Evolutionary conservation across 2,113 vertebrate genomes (phyloP), one percentile per base, ranked within the genome.

Genomic region (Neodontobutis hainanensis): DNA sequence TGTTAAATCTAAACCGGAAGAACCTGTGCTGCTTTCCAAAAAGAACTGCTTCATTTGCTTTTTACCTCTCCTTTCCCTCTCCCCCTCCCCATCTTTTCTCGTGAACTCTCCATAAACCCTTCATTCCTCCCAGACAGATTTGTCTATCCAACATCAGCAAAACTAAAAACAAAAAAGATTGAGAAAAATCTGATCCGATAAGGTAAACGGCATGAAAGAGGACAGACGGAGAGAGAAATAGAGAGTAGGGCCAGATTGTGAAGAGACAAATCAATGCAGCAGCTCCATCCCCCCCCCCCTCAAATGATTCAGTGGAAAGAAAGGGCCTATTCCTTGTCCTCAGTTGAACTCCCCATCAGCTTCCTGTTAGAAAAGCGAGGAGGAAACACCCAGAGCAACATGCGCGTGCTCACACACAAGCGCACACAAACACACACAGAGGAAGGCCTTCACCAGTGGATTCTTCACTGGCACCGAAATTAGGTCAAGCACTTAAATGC

Each of bases 281-380:
- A 81, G 79, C 92, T 89, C 89, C 87, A 84, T 85, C 86, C n/a
- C 14, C 47, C n/a, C 49, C 40, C 9, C 44, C 10, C 0, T 85
- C 65, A 88, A 92, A 89, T 92, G 93, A 94, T 94, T 94, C 93
- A 90, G 49, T 92, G 93, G 93, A 94, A 93, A 84, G 87, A 93
- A 94, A 94, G 92, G 87, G 85, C 91, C 86, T 87, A 91, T 90
- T 93, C 89, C 93, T 85, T 94, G 93, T 95, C 94, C 94, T 94
- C 90, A 88, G 90, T 90, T 95, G 94, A 95, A 95, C 94, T 92
- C 81, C 81, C 90, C 89, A 91, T 91, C 90, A 92, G 92, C 92
- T 94, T 94, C 94, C 92, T 94, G 93, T 94, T 93, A 91, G 87
- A 90, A 82, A 91, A 84, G 90, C 91, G 81, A 86, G 88, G 82